These are phyloP conservation scores for Tretioscincus oriximinensis DNA, from an alignment of 2,113 vertebrate genomes.

Conservation along the genomic window DNA sequence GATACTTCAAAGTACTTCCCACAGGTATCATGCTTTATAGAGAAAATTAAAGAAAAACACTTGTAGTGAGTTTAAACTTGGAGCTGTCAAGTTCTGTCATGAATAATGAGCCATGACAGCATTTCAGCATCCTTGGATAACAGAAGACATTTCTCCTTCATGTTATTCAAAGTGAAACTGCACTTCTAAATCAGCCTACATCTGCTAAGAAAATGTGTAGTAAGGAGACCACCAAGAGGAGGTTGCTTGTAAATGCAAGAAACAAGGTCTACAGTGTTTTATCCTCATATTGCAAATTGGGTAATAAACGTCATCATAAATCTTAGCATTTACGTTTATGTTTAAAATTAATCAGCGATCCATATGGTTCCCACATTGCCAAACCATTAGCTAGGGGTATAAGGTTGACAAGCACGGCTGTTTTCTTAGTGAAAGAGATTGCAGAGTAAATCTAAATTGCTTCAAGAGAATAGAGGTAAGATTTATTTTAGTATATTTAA, in stretches of 20 bases:
- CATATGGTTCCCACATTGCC: neutral
- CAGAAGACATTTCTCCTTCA: constrained; percentile 51
- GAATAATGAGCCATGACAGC: constrained; percentile 67
- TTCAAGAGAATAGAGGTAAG: no score
- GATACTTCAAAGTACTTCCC: constrained; percentile 13
- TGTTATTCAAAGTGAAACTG: constrained; percentile 52
- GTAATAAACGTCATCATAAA: constrained; percentile 28
- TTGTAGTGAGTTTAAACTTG: constrained; percentile 60
- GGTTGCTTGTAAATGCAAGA: constrained; percentile 48
- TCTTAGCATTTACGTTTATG: neutral
- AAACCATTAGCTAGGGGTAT: no score
- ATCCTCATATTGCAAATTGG: neutral
- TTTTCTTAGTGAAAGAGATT: no score
- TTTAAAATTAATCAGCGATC: constrained; percentile 38
- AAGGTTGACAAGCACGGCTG: no score
- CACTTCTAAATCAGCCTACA: constrained; percentile 33
- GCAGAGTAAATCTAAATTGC: no score
- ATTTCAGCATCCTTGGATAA: constrained; percentile 58
- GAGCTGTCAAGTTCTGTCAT: constrained; percentile 60
- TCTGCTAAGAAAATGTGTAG: constrained; percentile 34
- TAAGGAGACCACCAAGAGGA: constrained; percentile 60
- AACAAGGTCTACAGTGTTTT: constrained; percentile 1
- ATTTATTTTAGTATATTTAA: no score
- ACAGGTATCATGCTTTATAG: constrained; percentile 27
- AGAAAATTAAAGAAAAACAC: constrained; percentile 48